These are phyloP conservation scores for Eilema griseolum DNA, from an alignment of 2,888 invertebrate species.

Conservation along the genomic window DNA sequence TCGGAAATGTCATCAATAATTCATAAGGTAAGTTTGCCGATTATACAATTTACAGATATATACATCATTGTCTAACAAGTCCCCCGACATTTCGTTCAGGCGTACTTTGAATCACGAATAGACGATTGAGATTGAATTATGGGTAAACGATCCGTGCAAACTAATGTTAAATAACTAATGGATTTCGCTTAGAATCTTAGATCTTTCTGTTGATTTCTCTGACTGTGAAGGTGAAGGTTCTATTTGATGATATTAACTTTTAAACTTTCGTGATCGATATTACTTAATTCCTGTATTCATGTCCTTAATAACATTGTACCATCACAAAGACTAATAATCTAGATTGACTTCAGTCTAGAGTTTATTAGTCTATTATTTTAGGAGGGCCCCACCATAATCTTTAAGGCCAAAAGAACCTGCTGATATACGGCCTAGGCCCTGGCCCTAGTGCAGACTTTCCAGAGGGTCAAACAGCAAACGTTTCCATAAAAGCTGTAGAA, in stretches of 20 bases:
- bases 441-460: too few relatives aligned
- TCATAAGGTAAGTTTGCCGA: conserved; percentile 55
- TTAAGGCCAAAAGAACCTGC: too few relatives aligned
- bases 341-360: too few relatives aligned
- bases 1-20: conserved; percentile 58
- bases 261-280: not conserved
- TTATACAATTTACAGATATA: conserved; percentile 47
- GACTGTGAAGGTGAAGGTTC: conserved; percentile 7
- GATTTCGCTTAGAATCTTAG: not conserved
- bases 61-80: conserved; percentile 44
- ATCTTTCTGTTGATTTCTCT: conserved; percentile 7
- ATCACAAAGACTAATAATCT: not conserved
- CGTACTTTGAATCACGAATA: conserved; percentile 18
- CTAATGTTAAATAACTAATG: conserved; percentile 16
- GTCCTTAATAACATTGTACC: too few relatives aligned
- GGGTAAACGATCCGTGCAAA: conserved; percentile 21
- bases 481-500: too few relatives aligned
- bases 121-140: conserved; percentile 28
- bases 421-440: too few relatives aligned
- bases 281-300: not conserved
- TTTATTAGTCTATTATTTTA: too few relatives aligned
- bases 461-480: too few relatives aligned
- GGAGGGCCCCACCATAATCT: too few relatives aligned
- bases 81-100: conserved; percentile 42
- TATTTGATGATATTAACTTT: not conserved